Evolutionary conservation across 2,113 vertebrate species (phyloP).

Genomic region (Hypomesus transpacificus): DNA sequence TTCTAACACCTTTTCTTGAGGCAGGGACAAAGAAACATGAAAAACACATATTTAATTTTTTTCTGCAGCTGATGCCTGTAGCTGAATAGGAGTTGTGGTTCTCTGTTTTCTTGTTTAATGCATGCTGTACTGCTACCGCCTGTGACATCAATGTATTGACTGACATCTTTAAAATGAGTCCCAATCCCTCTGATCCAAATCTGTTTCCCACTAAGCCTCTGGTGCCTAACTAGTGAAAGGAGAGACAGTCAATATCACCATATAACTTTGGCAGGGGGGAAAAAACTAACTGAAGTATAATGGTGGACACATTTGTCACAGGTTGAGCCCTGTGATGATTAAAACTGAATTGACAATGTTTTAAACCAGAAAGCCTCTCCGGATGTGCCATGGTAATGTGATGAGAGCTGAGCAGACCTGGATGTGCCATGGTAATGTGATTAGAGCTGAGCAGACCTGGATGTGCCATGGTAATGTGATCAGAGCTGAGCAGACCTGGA

Average conservation of each 20-base stretch:
- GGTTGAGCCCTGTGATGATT: neutral
- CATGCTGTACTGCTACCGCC: constrained; percentile 1
- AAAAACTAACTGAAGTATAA: constrained; percentile 6
- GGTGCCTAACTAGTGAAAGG: neutral
- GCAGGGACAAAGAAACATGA: constrained; percentile 19
- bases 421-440: no score
- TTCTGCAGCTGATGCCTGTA: neutral
- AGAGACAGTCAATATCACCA: constrained; percentile 1
- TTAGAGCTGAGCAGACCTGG: no score
- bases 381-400: no score
- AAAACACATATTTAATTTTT: neutral
- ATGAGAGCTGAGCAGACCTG: no score
- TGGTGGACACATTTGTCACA: neutral
- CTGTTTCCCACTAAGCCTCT: constrained; percentile 32
- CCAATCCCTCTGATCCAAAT: constrained; percentile 24
- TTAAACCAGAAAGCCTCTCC: neutral
- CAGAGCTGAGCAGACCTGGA: neutral
- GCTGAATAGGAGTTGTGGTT: neutral
- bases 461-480: no score
- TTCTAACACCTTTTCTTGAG: constrained; percentile 10
- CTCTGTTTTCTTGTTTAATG: constrained; percentile 8
- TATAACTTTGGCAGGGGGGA: neutral
- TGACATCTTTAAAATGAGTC: constrained; percentile 42
- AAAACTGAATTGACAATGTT: constrained; percentile 1
- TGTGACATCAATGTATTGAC: constrained; percentile 41